phyloP scores from a whole-genome alignment of 2,797 vertebrate species.

The Sebastes itinus region DNA sequence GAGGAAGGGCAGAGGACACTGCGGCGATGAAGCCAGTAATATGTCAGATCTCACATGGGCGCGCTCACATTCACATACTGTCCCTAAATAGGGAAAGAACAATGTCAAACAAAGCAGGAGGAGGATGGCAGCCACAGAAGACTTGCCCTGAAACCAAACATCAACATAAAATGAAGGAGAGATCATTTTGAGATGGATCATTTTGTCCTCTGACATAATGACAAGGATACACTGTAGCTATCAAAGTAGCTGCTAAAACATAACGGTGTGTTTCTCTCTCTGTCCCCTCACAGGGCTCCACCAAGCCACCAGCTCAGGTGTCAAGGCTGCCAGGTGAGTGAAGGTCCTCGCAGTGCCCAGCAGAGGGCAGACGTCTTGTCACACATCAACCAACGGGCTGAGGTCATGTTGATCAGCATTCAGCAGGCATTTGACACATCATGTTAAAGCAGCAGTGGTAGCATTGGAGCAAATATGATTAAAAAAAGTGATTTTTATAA shows the following conservation, averaged over 20 bases:
- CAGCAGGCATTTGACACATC: constrained; percentile 19
- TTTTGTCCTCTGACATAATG: neutral
- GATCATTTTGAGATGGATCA: neutral
- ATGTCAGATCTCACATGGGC: constrained; percentile 69
- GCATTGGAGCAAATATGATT: no score
- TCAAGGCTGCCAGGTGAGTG: constrained; percentile 61
- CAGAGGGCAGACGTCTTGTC: constrained; percentile 75
- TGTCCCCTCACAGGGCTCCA: neutral
- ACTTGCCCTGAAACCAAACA: neutral
- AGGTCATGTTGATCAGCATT: constrained; percentile 56
- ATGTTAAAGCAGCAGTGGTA: constrained; percentile 1
- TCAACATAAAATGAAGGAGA: neutral
- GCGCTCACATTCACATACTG: constrained; percentile 29
- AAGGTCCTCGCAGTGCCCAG: constrained; percentile 58
- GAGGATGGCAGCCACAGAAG: neutral
- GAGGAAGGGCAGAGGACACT: constrained; percentile 71
- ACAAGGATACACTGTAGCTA: neutral
- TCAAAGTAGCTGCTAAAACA: neutral
- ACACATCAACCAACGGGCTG: constrained; percentile 33
- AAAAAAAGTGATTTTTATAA: no score
- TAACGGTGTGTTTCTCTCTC: neutral
- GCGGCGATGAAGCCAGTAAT: constrained; percentile 64
- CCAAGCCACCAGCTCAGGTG: constrained; percentile 36
- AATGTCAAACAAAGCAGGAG: constrained; percentile 36
- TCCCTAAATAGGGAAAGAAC: constrained; percentile 25